phyloP scores from a whole-genome alignment of 2,113 vertebrate species.

The human (Homo sapiens) region DNA sequence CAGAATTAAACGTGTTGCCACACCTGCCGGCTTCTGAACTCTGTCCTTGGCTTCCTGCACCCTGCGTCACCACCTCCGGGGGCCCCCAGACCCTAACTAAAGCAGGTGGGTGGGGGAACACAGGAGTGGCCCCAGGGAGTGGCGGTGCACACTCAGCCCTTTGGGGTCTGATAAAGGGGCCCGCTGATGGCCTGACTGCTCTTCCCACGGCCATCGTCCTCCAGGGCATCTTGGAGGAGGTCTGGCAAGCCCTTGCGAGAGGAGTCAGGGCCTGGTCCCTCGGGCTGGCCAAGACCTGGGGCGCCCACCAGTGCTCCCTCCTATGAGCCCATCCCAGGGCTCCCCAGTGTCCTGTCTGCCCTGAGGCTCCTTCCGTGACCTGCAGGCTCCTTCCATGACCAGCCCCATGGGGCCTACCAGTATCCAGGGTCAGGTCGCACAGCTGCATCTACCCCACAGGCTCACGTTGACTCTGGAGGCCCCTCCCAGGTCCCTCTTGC shows the following conservation, averaged over 20 bases:
- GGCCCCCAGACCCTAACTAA: no score
- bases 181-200: conserved; percentile 57
- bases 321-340: not conserved
- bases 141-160: conserved; percentile 48
- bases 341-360: no score
- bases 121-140: not conserved
- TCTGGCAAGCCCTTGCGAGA: not conserved
- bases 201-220: not conserved
- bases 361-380: no score
- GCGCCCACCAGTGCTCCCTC: not conserved
- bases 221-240: conserved; percentile 40
- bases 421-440: not conserved
- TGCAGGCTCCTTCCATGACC: no score
- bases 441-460: not conserved
- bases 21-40: not conserved
- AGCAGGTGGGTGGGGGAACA: not conserved
- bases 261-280: not conserved
- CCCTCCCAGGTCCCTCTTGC: not conserved
- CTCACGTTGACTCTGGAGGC: not conserved
- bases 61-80: not conserved
- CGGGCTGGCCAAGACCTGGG: not conserved
- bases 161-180: conserved; percentile 24
- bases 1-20: conserved; percentile 44
- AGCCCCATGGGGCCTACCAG: no score
- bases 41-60: not conserved